Conservation (phyloP, 2,113 vertebrate species). For the Hassar affinis region DNA sequence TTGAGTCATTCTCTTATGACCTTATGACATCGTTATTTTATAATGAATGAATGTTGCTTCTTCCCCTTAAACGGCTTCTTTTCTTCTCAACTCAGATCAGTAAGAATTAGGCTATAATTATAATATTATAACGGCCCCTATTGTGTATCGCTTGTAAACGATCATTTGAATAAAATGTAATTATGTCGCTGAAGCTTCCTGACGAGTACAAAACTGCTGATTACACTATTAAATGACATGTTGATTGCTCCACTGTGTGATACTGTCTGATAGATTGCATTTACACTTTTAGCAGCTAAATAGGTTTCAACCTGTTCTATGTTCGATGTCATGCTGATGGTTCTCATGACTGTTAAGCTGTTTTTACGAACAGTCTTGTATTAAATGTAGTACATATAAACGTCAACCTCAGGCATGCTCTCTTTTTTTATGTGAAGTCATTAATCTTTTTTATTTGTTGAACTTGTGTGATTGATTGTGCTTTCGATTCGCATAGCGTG, state of each 20-base stretch:
- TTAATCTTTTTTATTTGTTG: neutral
- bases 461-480: neutral
- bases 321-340: neutral
- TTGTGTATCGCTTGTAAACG: neutral
- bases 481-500: neutral
- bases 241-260: neutral
- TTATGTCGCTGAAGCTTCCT: neutral
- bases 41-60: neutral
- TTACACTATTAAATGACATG: neutral
- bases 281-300: neutral
- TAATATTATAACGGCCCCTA: neutral
- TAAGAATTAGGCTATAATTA: neutral
- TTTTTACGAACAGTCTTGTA: neutral
- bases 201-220: neutral
- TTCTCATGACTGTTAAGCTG: neutral
- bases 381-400: neutral
- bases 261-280: neutral
- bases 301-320: neutral
- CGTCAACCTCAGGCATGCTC: neutral
- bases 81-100: neutral
- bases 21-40: neutral
- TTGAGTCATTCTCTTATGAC: neutral
- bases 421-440: neutral
- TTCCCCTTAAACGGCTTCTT: neutral
- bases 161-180: neutral